Base-by-base conservation (phyloP, 2,797 vertebrate species). In the Danionella dracula region DNA sequence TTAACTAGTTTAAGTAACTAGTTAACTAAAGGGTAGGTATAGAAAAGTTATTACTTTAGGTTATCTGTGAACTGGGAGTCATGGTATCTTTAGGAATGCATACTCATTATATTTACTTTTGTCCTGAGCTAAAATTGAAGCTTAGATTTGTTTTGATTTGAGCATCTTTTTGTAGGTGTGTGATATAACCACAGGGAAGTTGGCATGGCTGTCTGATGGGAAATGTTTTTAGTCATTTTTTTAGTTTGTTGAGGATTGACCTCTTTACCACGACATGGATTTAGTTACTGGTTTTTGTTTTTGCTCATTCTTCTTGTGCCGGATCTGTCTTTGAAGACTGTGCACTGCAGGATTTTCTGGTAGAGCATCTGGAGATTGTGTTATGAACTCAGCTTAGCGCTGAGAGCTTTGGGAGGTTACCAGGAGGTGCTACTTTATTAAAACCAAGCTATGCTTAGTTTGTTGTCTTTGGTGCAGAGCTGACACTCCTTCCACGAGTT, bases 231-330 rank as follows among this genome's bases (percentile, higher is more conserved):
- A 12, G 65, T 46, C 46, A 10, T 27, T 60, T 37, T 35, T 17
- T 44, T 55, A 35, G 16, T 60, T 29, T 50, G 49, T 41, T 21
- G 35, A 15, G n/a, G 19, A 54, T 17, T 53, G 50, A 65, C 49
- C 51, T 29, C 8, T 45, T 40, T 16, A 40, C n/a, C 41, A 38
- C 34, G 16, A 27, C 38, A 53, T n/a, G 40, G 46, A 54, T 66
- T 53, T 16, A 59, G 31, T 66, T 65, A 40, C 69, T 23, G 23
- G 51, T 58, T 34, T 58, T 65, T 65, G 46, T 50, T 50, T 58
- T 68, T 42, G 15, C 42, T 23, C 4, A 0, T 21, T 64, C 17
- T 64, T 4, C 40, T 64, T 65, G 29, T 54, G 44, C 54, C 54
- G 62, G 27, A 54, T 6, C 50, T 45, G 17, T 53, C 49, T 44